Conservation (phyloP, 1,140 invertebrate species). For the Aradophagus sp. region DNA sequence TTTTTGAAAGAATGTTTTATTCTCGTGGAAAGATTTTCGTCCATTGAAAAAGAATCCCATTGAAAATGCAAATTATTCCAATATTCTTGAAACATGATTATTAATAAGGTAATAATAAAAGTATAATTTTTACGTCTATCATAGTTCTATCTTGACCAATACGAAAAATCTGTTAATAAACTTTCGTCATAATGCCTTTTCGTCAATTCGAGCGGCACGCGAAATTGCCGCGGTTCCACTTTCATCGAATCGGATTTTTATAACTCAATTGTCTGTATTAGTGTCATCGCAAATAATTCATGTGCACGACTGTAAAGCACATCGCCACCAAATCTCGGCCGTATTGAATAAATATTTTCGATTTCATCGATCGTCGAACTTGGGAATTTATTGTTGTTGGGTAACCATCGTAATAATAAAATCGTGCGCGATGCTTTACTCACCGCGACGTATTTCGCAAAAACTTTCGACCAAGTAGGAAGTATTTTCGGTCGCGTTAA, state of each 20-base stretch:
- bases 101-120: too few species aligned
- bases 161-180: too few species aligned
- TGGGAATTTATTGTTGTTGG: constrained; percentile 49
- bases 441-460: constrained; percentile 15
- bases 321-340: constrained; percentile 23
- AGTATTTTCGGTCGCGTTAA: constrained; percentile 21
- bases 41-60: too few species aligned
- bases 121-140: too few species aligned
- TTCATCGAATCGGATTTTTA: constrained; percentile 11
- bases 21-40: too few species aligned
- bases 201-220: too few species aligned
- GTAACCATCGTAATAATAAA: constrained; percentile 48
- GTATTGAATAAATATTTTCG: constrained; percentile 50
- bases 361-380: constrained; percentile 39
- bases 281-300: constrained; percentile 14
- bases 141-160: too few species aligned
- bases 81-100: too few species aligned
- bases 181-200: too few species aligned
- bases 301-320: constrained; percentile 14
- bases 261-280: not conserved
- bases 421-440: constrained; percentile 37
- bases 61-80: too few species aligned
- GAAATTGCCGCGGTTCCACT: too few species aligned
- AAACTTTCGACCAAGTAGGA: constrained; percentile 27
- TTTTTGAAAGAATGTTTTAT: too few species aligned